Evolutionary conservation across 2,797 vertebrate species (phyloP).

Genomic region (Arnoldichthys spilopterus): DNA sequence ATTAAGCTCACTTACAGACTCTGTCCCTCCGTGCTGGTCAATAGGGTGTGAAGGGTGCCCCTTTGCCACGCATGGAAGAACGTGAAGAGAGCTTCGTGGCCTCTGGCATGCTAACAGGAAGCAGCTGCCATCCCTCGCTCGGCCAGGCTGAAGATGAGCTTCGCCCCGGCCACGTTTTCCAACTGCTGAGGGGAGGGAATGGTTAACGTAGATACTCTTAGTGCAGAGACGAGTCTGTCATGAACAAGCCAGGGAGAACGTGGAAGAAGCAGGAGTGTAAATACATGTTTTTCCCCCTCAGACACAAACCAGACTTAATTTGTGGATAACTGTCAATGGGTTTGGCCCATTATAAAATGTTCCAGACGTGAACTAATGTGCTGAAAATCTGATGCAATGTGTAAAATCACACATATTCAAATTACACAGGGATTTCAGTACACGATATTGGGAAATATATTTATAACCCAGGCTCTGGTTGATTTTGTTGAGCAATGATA

Average conservation of each 20-base stretch:
- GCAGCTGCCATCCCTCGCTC: constrained; percentile 36
- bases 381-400: not conserved
- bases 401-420: not conserved
- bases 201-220: constrained; percentile 4
- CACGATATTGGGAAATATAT: not conserved
- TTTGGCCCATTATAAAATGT: not conserved
- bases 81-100: constrained; percentile 65
- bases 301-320: not conserved
- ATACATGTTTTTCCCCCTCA: not conserved
- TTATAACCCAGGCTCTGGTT: too few species aligned
- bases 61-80: constrained; percentile 58
- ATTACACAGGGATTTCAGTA: not conserved
- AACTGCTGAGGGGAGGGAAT: constrained; percentile 38
- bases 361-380: not conserved
- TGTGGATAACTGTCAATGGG: not conserved
- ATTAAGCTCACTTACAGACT: constrained; percentile 53
- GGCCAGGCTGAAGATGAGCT: constrained; percentile 48
- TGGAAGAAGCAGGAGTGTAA: not conserved
- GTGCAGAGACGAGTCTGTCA: not conserved
- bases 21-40: constrained; percentile 42
- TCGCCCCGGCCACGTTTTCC: constrained; percentile 42
- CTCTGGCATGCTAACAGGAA: constrained; percentile 63
- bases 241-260: not conserved
- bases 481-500: not conserved
- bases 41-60: constrained; percentile 53